Conservation (phyloP, 2,888 invertebrate genomes). For the Entomobrya multifasciata region DNA sequence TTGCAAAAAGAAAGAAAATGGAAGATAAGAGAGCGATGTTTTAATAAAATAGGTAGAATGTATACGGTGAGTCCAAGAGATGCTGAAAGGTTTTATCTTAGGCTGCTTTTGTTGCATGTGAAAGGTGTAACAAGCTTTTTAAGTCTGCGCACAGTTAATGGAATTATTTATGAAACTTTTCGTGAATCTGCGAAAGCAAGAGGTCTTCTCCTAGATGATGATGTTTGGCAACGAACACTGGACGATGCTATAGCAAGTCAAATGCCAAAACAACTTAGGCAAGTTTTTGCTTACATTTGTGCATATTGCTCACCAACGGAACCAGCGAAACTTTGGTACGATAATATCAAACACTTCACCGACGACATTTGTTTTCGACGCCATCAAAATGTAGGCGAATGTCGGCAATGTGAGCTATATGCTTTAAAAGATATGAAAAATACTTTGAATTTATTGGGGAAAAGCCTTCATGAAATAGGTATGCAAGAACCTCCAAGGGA, state of each 20-base stretch:
- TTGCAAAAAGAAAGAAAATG: conserved; percentile 71
- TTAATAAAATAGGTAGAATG: conserved; percentile 74
- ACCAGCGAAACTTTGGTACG: conserved; percentile 79
- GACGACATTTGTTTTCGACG: conserved; percentile 80
- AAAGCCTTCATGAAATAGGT: neutral
- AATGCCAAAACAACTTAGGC: conserved; percentile 79
- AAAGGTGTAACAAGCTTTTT: conserved; percentile 74
- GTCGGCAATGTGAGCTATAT: neutral
- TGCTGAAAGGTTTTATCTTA: conserved; percentile 78
- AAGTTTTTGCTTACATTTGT: conserved; percentile 78
- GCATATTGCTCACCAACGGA: conserved; percentile 73
- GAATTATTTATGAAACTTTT: conserved; percentile 61
- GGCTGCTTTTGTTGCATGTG: conserved; percentile 74
- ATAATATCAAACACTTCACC: no score
- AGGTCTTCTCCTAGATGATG: no score
- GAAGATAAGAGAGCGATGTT: conserved; percentile 55
- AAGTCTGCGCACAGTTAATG: conserved; percentile 74
- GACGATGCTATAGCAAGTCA: conserved; percentile 77
- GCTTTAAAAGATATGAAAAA: neutral
- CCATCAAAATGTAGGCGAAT: neutral
- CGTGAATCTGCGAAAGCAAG: no score
- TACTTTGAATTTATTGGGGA: no score
- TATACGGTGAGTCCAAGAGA: conserved; percentile 79
- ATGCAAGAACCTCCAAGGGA: neutral
- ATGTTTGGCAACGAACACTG: conserved; percentile 77